A percentile compares a stretch with the other conserved stretches of the same genome.
Conservation (phyloP, 2,113 vertebrate genomes). For the Trinectes maculatus region DNA sequence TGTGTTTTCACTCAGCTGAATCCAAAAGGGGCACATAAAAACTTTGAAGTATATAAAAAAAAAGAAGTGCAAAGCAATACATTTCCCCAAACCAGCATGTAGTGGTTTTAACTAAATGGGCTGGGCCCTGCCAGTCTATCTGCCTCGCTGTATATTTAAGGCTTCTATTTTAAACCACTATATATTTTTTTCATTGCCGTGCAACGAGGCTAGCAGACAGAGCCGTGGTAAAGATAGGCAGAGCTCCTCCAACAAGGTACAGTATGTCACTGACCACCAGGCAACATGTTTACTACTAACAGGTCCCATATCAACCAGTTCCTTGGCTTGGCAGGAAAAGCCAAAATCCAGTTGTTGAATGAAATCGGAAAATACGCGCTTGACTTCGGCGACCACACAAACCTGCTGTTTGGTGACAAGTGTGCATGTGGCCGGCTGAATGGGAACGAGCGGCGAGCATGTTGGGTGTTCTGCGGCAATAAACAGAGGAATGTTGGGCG, state of each 20-base stretch:
- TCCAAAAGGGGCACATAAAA: conserved; percentile 52
- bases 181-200: conserved; percentile 72
- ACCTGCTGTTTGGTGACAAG: conserved; percentile 53
- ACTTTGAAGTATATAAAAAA: too few species aligned
- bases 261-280: conserved; percentile 53
- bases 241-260: conserved; percentile 61
- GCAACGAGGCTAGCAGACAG: conserved; percentile 66
- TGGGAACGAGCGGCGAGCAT: conserved; percentile 36
- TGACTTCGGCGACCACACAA: conserved; percentile 16
- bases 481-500: conserved; percentile 64
- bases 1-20: conserved; percentile 34
- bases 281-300: conserved; percentile 53
- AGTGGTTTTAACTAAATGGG: conserved; percentile 77
- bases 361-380: conserved; percentile 53
- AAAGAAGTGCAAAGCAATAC: conserved; percentile 55
- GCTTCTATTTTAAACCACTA: conserved; percentile 75
- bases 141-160: conserved; percentile 76
- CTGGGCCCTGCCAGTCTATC: conserved; percentile 67
- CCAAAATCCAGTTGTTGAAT: conserved; percentile 27
- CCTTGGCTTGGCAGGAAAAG: conserved; percentile 27
- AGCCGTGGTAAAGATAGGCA: conserved; percentile 64
- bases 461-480: conserved; percentile 57
- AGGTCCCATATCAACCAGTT: conserved; percentile 57
- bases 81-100: conserved; percentile 57
- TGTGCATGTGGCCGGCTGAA: conserved; percentile 20